Evolutionary conservation across 2,797 vertebrate genomes (phyloP), one percentile per base, ranked within the genome.

Genomic region (Falco novaeseelandiae): DNA sequence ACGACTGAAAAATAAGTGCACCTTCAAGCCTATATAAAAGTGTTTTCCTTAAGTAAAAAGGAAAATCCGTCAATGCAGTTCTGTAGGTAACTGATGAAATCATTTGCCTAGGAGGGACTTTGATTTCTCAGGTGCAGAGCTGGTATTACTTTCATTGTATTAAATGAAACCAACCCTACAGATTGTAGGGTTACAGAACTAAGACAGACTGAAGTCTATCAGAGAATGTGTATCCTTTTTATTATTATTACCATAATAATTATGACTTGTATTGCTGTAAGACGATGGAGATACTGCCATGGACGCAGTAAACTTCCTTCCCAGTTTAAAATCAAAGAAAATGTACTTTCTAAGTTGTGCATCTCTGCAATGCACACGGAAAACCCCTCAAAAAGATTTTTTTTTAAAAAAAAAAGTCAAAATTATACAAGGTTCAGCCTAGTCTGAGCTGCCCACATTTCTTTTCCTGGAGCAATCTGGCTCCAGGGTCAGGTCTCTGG

Each of bases 401-500:
- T n/a, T n/a, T n/a, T 40, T 40, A 14, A 36, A 20, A n/a, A n/a
- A 26, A 19, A 19, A 27, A 16, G 8, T 29, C 23, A 26, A 58
- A 88, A 26, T 54, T 57, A 27, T 18, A 16, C 6, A 57, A 44
- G 20, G 12, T 59, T 96, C 57, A 85, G 10, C 36, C 52, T 26
- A 44, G n/a, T 8, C 61, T 65, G 54, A 92, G 29, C 11, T 9
- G 2, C 32, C 26, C 57, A 15, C 32, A 25, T 61, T 96, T 94
- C 88, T 87, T 85, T 61, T 74, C 49, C 78, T 85, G 26, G 12
- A 76, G 58, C 66, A 88, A 90, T 96, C 76, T 95, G 87, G 83
- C 62, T 86, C 86, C 89, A 94, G 95, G 89, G 89, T 96, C 95
- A 67, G 46, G 51, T 94, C 96, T 85, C 87, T 25, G 40, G 46